These are phyloP conservation scores for Blennius ocellaris DNA, from an alignment of 2,113 vertebrate genomes.

Conservation along the genomic window DNA sequence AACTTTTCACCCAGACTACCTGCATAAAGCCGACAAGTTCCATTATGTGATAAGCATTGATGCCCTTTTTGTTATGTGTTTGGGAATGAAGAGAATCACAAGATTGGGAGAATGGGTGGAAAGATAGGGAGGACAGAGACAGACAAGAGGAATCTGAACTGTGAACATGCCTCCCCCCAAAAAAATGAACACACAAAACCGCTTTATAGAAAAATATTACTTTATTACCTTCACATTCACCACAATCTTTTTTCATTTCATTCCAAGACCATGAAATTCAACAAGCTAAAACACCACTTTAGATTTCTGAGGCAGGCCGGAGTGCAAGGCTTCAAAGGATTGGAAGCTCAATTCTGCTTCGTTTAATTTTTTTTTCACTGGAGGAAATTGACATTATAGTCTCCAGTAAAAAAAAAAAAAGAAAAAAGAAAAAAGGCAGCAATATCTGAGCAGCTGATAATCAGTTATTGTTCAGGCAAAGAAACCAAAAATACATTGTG, in stretches of 20 bases:
- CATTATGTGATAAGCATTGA: conserved; percentile 52
- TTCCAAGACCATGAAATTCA: conserved; percentile 88
- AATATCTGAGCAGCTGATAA: conserved; percentile 61
- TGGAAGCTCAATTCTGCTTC: conserved; percentile 55
- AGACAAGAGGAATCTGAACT: not conserved
- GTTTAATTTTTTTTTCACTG: conserved; percentile 41
- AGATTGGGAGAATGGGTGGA: conserved; percentile 20
- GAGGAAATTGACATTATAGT: conserved; percentile 59
- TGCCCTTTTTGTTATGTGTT: conserved; percentile 35
- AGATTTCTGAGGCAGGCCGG: conserved; percentile 74
- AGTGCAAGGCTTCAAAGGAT: conserved; percentile 68
- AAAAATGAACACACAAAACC: conserved; percentile 67
- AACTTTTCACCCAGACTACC: conserved; percentile 29
- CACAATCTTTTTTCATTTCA: conserved; percentile 87
- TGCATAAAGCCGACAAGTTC: conserved; percentile 37
- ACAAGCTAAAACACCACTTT: conserved; percentile 86
- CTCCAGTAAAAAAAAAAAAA: conserved; percentile 24
- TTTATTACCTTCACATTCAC: conserved; percentile 96
- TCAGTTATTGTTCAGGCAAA: conserved; percentile 56
- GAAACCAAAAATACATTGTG: conserved; percentile 66
- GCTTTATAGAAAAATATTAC: conserved; percentile 96
- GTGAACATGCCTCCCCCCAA: too few relatives aligned
- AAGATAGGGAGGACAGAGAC: conserved; percentile 8
- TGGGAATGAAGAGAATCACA: conserved; percentile 39
- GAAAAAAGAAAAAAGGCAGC: conserved; percentile 34